Percentiles rank a stretch among this genome's conserved stretches.
These are phyloP conservation scores for Biston betularia DNA, from an alignment of 2,888 invertebrate species.

Conservation along the genomic window DNA sequence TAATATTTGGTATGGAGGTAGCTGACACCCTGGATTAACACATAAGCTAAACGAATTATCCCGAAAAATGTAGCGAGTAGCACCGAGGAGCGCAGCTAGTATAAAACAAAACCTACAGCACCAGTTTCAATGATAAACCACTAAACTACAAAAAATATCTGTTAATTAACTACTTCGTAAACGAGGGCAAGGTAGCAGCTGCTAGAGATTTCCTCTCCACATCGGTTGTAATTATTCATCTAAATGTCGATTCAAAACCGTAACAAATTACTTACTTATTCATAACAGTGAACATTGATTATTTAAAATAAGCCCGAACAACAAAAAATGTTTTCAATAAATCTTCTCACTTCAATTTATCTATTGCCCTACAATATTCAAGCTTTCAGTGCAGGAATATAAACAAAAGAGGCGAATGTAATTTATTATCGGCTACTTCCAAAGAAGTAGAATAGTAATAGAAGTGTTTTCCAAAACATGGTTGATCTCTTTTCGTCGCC, in stretches of 20 bases:
- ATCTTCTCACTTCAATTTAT: constrained; percentile 13
- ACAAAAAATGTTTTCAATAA: constrained; percentile 18
- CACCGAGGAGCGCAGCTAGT: too few relatives aligned
- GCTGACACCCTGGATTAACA: too few relatives aligned
- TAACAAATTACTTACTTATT: too few relatives aligned
- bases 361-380: constrained; percentile 16
- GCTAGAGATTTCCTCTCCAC: not conserved
- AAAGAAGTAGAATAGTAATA: too few relatives aligned
- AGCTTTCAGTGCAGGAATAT: constrained; percentile 31
- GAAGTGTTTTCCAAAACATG: too few relatives aligned
- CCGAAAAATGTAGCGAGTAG: too few relatives aligned
- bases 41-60: too few relatives aligned
- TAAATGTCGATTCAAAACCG: not conserved
- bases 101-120: too few relatives aligned
- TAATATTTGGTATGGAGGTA: too few relatives aligned
- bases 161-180: not conserved
- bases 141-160: not conserved
- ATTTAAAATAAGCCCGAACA: constrained; percentile 4
- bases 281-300: constrained; percentile 2
- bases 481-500: too few relatives aligned
- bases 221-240: not conserved
- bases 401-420: constrained; percentile 28
- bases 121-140: too few relatives aligned
- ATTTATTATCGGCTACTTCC: constrained; percentile 26
- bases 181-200: not conserved